Conservation (phyloP, 2,797 vertebrate species). For the Sebastiscus tertius region DNA sequence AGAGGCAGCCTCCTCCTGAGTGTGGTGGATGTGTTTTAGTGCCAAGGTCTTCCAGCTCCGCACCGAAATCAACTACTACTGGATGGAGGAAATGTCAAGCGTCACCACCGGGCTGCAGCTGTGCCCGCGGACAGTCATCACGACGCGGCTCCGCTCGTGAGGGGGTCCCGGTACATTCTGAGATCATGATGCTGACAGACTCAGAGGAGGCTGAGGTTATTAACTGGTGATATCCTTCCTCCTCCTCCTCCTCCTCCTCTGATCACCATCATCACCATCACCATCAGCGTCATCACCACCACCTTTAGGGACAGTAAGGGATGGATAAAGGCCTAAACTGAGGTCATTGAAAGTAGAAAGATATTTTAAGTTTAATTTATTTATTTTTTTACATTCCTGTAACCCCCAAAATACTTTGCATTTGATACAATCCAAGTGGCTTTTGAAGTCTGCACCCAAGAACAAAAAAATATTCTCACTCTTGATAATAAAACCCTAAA, state of each 20-base stretch:
- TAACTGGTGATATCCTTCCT: conserved; percentile 63
- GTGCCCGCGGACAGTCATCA: conserved; percentile 42
- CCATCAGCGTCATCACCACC: conserved; percentile 8
- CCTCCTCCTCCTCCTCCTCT: conserved; percentile 21
- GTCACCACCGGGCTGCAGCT: conserved; percentile 37
- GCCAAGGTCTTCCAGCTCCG: conserved; percentile 13
- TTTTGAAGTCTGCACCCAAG: background rate
- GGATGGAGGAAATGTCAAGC: conserved; percentile 27
- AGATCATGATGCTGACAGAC: conserved; percentile 49
- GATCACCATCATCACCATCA: conserved; percentile 29
- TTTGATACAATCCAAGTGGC: background rate
- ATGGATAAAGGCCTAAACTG: background rate
- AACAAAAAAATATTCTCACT: background rate
- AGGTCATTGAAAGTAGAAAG: background rate
- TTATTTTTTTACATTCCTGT: background rate
- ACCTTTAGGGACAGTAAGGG: conserved; percentile 29
- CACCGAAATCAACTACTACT: conserved; percentile 10
- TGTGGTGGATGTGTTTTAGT: background rate
- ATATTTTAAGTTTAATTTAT: background rate
- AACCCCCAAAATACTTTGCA: background rate
- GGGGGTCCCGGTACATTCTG: conserved; percentile 39
- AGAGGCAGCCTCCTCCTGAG: conserved; percentile 8
- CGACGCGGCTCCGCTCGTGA: conserved; percentile 30
- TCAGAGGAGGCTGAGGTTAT: conserved; percentile 57
- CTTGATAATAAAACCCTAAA: background rate